These are phyloP conservation scores for Amyelois transitella DNA, from an alignment of 1,140 invertebrate genomes.

Conservation along the genomic window DNA sequence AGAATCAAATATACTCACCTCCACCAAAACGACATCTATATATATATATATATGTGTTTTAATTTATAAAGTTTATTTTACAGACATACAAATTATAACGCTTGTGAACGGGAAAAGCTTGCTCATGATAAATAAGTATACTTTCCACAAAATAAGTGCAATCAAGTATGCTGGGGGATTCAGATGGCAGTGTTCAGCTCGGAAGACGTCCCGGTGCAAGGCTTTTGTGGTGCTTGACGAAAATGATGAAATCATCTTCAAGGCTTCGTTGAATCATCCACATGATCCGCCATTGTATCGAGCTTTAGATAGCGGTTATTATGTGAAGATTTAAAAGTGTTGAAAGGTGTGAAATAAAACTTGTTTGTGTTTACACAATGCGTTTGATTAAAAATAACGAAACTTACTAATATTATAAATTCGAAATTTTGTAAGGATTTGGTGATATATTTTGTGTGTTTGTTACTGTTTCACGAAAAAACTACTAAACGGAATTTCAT, in stretches of 20 bases:
- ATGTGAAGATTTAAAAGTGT: conserved; percentile 8
- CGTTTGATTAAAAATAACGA: too few relatives aligned
- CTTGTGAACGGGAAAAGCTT: conserved; percentile 20
- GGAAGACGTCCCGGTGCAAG: conserved; percentile 19
- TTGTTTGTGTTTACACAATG: too few relatives aligned
- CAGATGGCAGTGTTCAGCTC: conserved; percentile 30
- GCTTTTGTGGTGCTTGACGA: conserved; percentile 25
- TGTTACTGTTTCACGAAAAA: too few relatives aligned
- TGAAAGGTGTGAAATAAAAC: too few relatives aligned
- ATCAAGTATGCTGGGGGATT: conserved; percentile 13
- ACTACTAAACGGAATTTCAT: too few relatives aligned
- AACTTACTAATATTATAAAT: too few relatives aligned
- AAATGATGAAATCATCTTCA: conserved; percentile 15
- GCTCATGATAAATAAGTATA: conserved; percentile 24
- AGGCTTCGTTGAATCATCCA: conserved; percentile 14
- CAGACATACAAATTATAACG: conserved; percentile 16
- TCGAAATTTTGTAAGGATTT: too few relatives aligned
- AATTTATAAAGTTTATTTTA: neutral
- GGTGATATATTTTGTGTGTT: too few relatives aligned
- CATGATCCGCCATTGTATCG: conserved; percentile 24
- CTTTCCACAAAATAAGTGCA: conserved; percentile 21
- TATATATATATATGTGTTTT: too few relatives aligned
- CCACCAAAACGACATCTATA: too few relatives aligned
- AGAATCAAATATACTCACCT: too few relatives aligned
- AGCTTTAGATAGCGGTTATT: conserved; percentile 10